These are phyloP conservation scores for Siderastrea radians DNA, from an alignment of 92 coral and sea anemone genomes.

Conservation along the genomic window DNA sequence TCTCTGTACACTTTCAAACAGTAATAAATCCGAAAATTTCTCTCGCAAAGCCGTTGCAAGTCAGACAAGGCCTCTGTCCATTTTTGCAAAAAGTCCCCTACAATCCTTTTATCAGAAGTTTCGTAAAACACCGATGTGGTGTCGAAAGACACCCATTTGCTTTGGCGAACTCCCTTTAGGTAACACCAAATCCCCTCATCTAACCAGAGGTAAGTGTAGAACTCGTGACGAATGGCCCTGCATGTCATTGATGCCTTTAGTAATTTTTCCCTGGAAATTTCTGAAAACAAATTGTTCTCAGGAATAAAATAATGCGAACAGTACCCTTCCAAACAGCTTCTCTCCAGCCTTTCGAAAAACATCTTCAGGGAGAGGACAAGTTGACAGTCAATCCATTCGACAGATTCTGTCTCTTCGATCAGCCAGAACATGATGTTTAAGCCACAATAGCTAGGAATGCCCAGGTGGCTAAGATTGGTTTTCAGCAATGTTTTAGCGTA, in stretches of 20 bases:
- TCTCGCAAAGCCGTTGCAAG: slow-evolving; percentile 11
- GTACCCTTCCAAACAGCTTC: slow-evolving; percentile 9
- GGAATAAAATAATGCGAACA: slow-evolving; percentile 27
- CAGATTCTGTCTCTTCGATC: slow-evolving; percentile 17
- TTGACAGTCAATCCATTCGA: slow-evolving; percentile 13
- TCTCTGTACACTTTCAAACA: slow-evolving; percentile 27
- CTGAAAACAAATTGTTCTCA: slow-evolving; percentile 20
- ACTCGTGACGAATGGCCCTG: not conserved
- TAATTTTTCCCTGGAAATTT: slow-evolving; percentile 17
- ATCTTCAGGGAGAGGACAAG: slow-evolving; percentile 17
- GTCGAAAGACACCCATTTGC: slow-evolving; percentile 3
- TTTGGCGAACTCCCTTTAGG: slow-evolving; percentile 16
- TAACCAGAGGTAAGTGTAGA: slow-evolving; percentile 22
- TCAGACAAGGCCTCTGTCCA: slow-evolving; percentile 10
- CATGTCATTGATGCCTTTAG: slow-evolving; percentile 11
- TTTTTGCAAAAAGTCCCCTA: slow-evolving; percentile 8
- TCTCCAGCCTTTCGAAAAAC: slow-evolving; percentile 27
- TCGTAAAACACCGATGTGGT: slow-evolving; percentile 9
- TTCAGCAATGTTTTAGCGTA: slow-evolving; percentile 24
- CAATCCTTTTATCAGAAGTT: not conserved
- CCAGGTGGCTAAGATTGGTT: slow-evolving; percentile 13
- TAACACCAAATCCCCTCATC: slow-evolving; percentile 28
- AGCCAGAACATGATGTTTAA: slow-evolving; percentile 30
- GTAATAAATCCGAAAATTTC: slow-evolving; percentile 23
- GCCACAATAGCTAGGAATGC: slow-evolving; percentile 17